phyloP scores from a whole-genome alignment of 2,113 vertebrate species.

The Trogon melanurus region DNA sequence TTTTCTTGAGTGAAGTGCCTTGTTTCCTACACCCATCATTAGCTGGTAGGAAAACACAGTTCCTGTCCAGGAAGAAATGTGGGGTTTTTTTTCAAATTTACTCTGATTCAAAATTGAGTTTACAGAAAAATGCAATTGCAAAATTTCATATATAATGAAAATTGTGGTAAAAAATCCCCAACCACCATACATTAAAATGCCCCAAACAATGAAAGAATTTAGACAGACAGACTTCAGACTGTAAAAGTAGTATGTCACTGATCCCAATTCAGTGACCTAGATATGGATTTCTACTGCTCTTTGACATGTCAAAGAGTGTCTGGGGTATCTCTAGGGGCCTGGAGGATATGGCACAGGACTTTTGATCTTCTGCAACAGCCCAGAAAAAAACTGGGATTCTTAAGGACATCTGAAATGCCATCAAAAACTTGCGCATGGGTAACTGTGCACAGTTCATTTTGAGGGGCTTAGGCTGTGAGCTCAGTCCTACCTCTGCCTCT shows the following conservation, averaged over 20 bases:
- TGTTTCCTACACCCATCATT: not conserved
- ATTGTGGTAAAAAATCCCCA: not conserved
- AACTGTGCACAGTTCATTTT: not conserved
- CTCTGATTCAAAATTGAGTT: not conserved
- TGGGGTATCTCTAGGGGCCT: not conserved
- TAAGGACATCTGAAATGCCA: not conserved
- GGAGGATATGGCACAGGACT: not conserved
- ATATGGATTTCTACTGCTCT: not conserved
- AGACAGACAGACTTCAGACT: not conserved
- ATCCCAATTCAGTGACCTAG: fast-evolving
- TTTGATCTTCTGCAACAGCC: not conserved
- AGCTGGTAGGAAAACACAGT: not conserved
- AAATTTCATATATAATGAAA: not conserved
- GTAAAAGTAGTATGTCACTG: not conserved
- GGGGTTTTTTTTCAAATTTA: not conserved
- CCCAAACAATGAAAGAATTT: not conserved
- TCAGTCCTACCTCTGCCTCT: not conserved
- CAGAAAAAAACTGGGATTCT: not conserved
- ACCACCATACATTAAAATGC: not conserved
- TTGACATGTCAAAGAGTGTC: not conserved
- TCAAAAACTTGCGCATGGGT: not conserved
- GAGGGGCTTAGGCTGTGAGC: not conserved
- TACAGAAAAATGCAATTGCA: not conserved
- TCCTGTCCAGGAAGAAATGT: not conserved
- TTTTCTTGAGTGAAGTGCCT: not conserved